Conservation (phyloP, 2,113 vertebrate species). For the Chinchilla lanigera region DNA sequence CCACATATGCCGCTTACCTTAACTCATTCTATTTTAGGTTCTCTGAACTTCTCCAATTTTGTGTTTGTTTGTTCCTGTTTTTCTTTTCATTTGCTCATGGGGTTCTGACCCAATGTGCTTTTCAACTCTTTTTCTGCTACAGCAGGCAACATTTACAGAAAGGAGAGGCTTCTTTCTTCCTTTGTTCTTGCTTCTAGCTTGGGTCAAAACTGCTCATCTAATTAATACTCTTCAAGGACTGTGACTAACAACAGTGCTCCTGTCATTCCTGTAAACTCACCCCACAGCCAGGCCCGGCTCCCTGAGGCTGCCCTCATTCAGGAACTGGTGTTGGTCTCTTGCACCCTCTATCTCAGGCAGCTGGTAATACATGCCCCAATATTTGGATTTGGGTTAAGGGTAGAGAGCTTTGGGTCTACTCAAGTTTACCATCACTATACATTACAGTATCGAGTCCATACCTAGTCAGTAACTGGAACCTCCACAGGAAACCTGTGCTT, state of each 20-base stretch:
- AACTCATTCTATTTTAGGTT: neutral
- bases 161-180: neutral
- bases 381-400: neutral
- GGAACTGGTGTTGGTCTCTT: neutral
- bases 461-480: neutral
- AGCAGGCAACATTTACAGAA: neutral
- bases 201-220: neutral
- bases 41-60: constrained; percentile 22
- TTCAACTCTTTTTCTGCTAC: neutral
- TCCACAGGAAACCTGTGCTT: neutral
- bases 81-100: neutral
- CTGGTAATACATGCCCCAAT: neutral
- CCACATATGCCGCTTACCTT: neutral
- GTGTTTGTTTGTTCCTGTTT: neutral
- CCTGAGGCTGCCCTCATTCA: neutral
- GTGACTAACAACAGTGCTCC: neutral
- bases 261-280: neutral
- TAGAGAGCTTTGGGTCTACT: neutral
- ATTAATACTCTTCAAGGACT: neutral
- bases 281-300: neutral
- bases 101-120: neutral
- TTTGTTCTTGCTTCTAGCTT: neutral
- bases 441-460: too few species aligned
- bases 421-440: neutral
- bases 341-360: neutral